Evolutionary conservation across 1,140 invertebrate genomes (phyloP), one percentile per base, ranked within the genome.

Genomic region (Wiebesia pumilae): DNA sequence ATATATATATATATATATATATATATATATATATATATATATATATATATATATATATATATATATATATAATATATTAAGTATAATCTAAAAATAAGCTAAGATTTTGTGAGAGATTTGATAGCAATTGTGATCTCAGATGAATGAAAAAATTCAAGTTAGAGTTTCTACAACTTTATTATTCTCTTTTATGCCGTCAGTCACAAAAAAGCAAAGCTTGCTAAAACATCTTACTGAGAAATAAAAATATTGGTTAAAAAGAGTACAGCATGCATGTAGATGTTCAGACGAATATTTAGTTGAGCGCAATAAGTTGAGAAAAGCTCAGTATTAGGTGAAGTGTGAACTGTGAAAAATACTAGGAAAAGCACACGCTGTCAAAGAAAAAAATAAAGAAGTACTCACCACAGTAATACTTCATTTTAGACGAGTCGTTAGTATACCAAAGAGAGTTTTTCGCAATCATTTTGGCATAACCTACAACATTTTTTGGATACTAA

Each of bases 121-220:
- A 35, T 35, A 19, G 54, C 16, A 33, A 43, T 54, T 10, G 47
- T 54, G 14, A 54, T 78, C 14, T 78, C 7, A 54, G 54, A 0
- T 14, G n/a, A 51, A 54, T 78, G n/a, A 54, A 78, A 47, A 54
- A 30, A 51, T 21, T 43, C 38, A 75, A 33, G 24, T 75, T n/a
- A 43, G 24, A 75, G 40, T 12, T 54, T 54, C 58, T 47, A 3
- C n/a, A 33, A 79, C 47, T 79, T 62, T 80, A 80, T 62, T 80
- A 80, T 80, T 80, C 21, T 80, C 78, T 80, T 80, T 35, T 24
- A 12, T 27, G 54, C 7, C 54, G 51, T 35, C 33, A 65, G 33
- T 65, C 21, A 3, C 1, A 33, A 62, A 80, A 80, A 79, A 58
- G 40, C 14, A 43, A 75, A 75, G 24, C 71, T 75, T 43, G n/a